Percentiles rank a stretch among this genome's conserved stretches.
Evolutionary conservation across 2,888 invertebrate species (phyloP).

Genomic region (Bibio marci): DNA sequence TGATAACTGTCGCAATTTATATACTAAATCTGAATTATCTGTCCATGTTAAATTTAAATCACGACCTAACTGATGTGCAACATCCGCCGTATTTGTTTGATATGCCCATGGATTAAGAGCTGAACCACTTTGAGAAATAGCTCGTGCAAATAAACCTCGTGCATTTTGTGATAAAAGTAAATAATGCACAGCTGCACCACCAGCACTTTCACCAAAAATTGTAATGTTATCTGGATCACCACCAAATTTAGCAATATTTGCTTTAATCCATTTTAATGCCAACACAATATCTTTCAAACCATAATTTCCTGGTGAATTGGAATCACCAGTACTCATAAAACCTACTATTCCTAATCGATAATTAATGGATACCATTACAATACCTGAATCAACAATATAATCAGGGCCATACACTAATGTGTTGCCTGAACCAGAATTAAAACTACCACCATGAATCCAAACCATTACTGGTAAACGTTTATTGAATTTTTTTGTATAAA

Average conservation of each 20-base stretch:
- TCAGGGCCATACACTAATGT: conserved; percentile 8
- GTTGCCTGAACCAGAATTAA: conserved; percentile 6
- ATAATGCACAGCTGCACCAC: conserved; percentile 9
- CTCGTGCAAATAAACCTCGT: conserved; percentile 38
- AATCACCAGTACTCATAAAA: conserved; percentile 52
- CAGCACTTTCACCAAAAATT: conserved; percentile 31
- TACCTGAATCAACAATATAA: conserved; percentile 7
- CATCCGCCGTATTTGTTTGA: conserved; percentile 36
- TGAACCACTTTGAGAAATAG: conserved; percentile 48
- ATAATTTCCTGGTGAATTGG: conserved; percentile 46
- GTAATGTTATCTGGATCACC: conserved; percentile 50
- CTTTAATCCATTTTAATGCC: conserved; percentile 46
- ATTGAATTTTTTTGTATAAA: conserved; percentile 6
- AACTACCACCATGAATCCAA: conserved; percentile 10
- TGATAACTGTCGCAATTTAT: conserved; percentile 2
- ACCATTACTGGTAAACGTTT: conserved; percentile 7
- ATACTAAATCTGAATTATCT: conserved; percentile 16
- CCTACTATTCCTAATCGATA: conserved; percentile 29
- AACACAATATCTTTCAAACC: conserved; percentile 53
- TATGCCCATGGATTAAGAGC: conserved; percentile 40
- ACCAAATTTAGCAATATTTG: conserved; percentile 47
- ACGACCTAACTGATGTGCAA: conserved; percentile 37
- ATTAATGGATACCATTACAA: conserved; percentile 9
- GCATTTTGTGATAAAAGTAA: conserved; percentile 6
- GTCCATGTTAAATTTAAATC: conserved; percentile 40